A percentile compares a stretch with the other conserved stretches of the same genome.
Conservation (phyloP, 2,113 vertebrate genomes). For the Oreochromis aureus region DNA sequence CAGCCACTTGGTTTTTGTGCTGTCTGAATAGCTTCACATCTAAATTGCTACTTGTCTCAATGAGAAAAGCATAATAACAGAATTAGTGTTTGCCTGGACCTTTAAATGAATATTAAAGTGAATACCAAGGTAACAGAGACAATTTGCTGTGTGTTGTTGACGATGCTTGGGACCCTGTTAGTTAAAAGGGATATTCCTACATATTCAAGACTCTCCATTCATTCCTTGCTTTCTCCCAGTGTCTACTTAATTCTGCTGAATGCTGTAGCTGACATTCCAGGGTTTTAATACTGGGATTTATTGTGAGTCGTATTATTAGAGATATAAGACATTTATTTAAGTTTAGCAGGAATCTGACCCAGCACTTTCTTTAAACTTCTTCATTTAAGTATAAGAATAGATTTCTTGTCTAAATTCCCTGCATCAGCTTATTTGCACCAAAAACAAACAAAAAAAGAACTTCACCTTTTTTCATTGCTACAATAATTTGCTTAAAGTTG, state of each 20-base stretch:
- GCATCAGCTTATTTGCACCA: background rate
- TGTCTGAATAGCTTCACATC: background rate
- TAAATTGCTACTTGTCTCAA: background rate
- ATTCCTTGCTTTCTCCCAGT: background rate
- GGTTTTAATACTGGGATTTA: background rate
- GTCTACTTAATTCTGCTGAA: background rate
- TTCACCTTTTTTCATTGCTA: background rate
- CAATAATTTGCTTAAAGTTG: background rate
- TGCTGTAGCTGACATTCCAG: background rate
- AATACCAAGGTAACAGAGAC: background rate
- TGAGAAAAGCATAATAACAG: background rate
- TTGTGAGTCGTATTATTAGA: background rate
- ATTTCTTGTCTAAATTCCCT: background rate
- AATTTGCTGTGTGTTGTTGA: background rate
- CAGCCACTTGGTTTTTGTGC: background rate
- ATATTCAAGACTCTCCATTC: background rate
- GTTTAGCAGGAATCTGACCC: background rate
- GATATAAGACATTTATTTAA: background rate
- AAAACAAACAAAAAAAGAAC: background rate
- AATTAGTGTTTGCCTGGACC: background rate
- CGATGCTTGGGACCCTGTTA: background rate
- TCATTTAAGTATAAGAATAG: background rate
- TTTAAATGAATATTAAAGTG: background rate
- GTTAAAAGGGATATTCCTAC: background rate
- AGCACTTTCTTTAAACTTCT: background rate